phyloP scores from a whole-genome alignment of 1,140 invertebrate genomes.

The Psilanteris sp. region DNA sequence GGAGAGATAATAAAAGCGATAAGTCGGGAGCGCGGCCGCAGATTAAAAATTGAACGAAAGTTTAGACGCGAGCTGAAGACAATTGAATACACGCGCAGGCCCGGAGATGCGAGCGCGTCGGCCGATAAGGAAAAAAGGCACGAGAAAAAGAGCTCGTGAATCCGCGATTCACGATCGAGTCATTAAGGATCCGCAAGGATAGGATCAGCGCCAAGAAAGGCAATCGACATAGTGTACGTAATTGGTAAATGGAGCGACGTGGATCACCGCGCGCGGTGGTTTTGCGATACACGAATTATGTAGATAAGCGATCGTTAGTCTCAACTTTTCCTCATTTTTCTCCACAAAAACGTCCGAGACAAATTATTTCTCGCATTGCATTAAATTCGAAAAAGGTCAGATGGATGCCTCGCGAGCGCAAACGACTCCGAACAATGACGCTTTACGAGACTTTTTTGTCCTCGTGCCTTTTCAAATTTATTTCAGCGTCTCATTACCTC shows the following conservation, averaged over 20 bases:
- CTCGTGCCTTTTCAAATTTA: background rate
- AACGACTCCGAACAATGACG: conserved; percentile 26
- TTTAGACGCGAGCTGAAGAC: conserved; percentile 16
- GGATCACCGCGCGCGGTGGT: conserved; percentile 50
- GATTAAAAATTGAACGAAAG: conserved; percentile 12
- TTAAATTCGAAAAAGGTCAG: conserved; percentile 50
- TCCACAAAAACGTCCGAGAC: conserved; percentile 44
- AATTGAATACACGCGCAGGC: conserved; percentile 22
- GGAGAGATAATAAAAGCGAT: conserved; percentile 40
- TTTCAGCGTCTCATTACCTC: conserved; percentile 3
- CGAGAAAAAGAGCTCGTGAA: conserved; percentile 49
- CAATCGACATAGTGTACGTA: conserved; percentile 60
- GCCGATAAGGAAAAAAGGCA: conserved; percentile 38
- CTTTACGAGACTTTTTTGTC: conserved; percentile 3
- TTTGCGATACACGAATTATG: conserved; percentile 55
- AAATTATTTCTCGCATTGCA: conserved; percentile 62
- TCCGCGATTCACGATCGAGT: conserved; percentile 63
- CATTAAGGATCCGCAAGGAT: conserved; percentile 61
- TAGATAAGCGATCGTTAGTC: conserved; percentile 60
- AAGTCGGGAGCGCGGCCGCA: conserved; percentile 12
- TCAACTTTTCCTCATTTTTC: conserved; percentile 59
- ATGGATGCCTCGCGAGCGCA: conserved; percentile 12
- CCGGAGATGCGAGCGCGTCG: background rate
- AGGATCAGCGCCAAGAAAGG: conserved; percentile 52
- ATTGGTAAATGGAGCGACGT: conserved; percentile 63